These are phyloP conservation scores for Amitus sp. DNA, from an alignment of 2,888 invertebrate genomes.

Conservation along the genomic window DNA sequence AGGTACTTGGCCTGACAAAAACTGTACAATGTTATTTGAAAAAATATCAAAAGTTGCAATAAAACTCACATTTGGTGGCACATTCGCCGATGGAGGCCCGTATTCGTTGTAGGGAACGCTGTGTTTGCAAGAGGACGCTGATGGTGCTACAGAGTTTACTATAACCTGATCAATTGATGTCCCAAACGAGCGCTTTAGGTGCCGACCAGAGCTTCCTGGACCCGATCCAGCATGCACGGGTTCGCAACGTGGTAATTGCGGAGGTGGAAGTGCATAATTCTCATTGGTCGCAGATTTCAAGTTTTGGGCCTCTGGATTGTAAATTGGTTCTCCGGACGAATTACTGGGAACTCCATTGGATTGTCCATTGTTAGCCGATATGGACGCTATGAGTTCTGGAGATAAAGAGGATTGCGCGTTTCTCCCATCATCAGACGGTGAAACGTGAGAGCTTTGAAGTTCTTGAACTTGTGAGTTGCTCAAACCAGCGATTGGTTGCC, in stretches of 20 bases:
- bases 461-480: constrained; percentile 12
- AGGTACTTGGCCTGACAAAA: no score
- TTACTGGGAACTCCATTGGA: constrained; percentile 62
- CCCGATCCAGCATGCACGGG: constrained; percentile 55
- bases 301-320: constrained; percentile 57
- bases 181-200: constrained; percentile 33
- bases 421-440: constrained; percentile 60
- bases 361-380: constrained; percentile 34
- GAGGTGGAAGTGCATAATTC: constrained; percentile 57
- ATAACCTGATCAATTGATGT: no score
- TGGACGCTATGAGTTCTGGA: constrained; percentile 19
- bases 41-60: no score
- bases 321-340: constrained; percentile 69
- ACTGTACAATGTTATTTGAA: no score
- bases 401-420: constrained; percentile 13
- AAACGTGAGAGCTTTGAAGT: constrained; percentile 45
- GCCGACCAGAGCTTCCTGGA: constrained; percentile 38
- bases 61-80: no score
- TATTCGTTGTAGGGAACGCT: no score
- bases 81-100: no score
- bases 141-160: no score
- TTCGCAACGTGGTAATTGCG: constrained; percentile 56
- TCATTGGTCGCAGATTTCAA: constrained; percentile 54
- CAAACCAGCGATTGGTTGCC: constrained; percentile 86
- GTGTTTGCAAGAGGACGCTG: no score